phyloP scores from a whole-genome alignment of 2,113 vertebrate genomes.

The Morone saxatilis region DNA sequence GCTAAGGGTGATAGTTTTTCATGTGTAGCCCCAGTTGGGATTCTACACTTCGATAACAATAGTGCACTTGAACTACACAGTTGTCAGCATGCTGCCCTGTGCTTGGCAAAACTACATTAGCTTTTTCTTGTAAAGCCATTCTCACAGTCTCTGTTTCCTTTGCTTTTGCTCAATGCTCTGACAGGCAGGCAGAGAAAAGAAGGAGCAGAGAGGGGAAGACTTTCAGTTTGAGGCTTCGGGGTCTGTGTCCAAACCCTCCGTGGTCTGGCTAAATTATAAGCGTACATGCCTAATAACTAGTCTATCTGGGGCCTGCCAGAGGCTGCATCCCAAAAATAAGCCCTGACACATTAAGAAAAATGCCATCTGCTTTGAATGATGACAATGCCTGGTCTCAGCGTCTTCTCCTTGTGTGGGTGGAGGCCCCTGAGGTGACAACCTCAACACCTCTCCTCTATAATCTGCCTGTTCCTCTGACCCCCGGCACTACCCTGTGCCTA shows the following conservation, averaged over 20 bases:
- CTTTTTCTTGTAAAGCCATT: constrained; percentile 38
- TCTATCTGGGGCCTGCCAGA: constrained; percentile 77
- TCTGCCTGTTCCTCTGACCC: constrained; percentile 76
- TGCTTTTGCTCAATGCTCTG: constrained; percentile 26
- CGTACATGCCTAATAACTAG: constrained; percentile 81
- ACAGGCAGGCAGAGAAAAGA: constrained; percentile 54
- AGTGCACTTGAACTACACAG: constrained; percentile 22
- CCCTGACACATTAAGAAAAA: constrained; percentile 78
- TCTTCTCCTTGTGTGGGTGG: constrained; percentile 67
- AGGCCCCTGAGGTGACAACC: constrained; percentile 81
- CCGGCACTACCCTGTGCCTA: constrained; percentile 35
- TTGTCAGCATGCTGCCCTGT: constrained; percentile 15
- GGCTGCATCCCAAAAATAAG: constrained; percentile 80
- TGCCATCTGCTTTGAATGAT: constrained; percentile 84
- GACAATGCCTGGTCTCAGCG: constrained; percentile 48
- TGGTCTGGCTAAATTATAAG: constrained; percentile 78
- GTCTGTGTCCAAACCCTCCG: constrained; percentile 75
- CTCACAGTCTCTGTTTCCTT: constrained; percentile 46
- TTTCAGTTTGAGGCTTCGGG: constrained; percentile 72
- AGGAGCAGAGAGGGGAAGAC: constrained; percentile 43
- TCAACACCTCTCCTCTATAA: constrained; percentile 79
- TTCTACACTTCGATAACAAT: background rate
- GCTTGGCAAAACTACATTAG: constrained; percentile 14
- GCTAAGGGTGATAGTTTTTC: background rate
- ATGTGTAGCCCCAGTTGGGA: background rate